phyloP scores from a whole-genome alignment of 2,797 vertebrate species.

The Bucorvus abyssinicus region DNA sequence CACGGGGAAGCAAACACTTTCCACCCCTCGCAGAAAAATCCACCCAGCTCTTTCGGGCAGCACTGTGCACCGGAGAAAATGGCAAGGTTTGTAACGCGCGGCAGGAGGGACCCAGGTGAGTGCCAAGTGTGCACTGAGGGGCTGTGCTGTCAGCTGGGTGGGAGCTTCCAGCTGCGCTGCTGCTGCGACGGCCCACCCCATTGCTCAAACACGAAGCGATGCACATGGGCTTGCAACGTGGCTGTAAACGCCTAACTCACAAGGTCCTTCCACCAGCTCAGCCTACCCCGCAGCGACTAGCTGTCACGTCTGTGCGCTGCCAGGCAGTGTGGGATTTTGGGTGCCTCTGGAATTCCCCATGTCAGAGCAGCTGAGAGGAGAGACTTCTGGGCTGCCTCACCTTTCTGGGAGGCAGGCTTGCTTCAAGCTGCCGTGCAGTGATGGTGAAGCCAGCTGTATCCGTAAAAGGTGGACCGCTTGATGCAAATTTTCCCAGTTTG shows the following conservation, averaged over 20 bases:
- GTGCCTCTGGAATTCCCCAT: fast-evolving
- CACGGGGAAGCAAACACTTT: fast-evolving
- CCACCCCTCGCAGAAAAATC: fast-evolving
- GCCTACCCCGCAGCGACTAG: fast-evolving
- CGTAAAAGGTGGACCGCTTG: no score
- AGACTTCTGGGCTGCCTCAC: not conserved
- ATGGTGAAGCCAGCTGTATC: not conserved
- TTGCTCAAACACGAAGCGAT: not conserved
- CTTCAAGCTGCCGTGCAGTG: not conserved
- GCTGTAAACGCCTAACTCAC: not conserved
- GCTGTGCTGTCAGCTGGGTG: fast-evolving
- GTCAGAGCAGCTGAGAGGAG: not conserved
- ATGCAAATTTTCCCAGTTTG: not conserved
- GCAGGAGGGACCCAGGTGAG: fast-evolving
- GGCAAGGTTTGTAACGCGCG: not conserved
- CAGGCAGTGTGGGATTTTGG: fast-evolving
- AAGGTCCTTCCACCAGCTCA: not conserved
- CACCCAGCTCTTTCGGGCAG: fast-evolving
- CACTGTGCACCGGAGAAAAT: fast-evolving
- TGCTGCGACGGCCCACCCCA: not conserved
- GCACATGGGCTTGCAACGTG: fast-evolving
- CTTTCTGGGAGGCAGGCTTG: not conserved
- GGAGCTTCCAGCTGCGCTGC: not conserved
- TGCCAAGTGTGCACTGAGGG: fast-evolving
- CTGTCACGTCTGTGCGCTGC: fast-evolving